Conservation (phyloP, 2,113 vertebrate species). For the Syrrhaptes paradoxus region DNA sequence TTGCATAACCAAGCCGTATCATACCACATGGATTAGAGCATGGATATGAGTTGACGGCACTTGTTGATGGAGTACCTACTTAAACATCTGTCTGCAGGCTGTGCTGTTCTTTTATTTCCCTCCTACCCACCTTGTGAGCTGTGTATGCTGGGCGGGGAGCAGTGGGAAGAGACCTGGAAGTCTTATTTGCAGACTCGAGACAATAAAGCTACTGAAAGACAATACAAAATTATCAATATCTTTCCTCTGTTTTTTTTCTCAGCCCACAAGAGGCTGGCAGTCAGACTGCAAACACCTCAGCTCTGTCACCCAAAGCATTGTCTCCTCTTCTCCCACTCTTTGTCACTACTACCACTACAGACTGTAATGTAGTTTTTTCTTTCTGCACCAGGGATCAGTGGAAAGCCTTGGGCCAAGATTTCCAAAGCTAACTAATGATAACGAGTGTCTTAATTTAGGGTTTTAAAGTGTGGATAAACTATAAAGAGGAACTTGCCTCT, state of each 20-base stretch:
- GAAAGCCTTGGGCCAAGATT: background rate
- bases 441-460: background rate
- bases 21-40: background rate
- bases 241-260: background rate
- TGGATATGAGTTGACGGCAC: background rate
- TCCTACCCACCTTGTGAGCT: background rate
- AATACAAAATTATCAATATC: background rate
- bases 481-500: background rate
- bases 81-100: background rate
- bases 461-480: background rate
- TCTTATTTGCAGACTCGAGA: background rate
- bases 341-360: background rate
- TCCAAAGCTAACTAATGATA: background rate
- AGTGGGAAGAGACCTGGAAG: background rate
- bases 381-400: background rate
- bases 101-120: background rate
- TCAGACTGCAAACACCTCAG: background rate
- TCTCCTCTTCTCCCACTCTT: background rate
- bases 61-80: background rate
- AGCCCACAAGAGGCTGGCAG: background rate
- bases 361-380: background rate
- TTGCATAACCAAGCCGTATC: background rate
- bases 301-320: background rate
- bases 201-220: background rate
- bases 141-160: rapidly evolving